phyloP scores from a whole-genome alignment of 2,113 vertebrate species.

The Myiagra hebetior region DNA sequence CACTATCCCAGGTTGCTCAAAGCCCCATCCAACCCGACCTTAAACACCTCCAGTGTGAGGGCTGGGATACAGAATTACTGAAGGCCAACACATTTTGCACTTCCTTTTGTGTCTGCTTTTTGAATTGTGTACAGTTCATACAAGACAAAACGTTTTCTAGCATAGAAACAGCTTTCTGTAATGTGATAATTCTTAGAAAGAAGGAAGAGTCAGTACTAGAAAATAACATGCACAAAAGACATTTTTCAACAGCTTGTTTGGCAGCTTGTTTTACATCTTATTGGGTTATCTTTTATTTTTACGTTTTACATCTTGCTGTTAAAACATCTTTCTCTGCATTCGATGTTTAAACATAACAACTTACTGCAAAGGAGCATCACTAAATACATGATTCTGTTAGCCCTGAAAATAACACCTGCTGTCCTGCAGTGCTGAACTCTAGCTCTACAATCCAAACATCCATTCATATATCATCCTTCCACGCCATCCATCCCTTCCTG shows the following conservation, averaged over 20 bases:
- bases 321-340: neutral
- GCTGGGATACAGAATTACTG: neutral
- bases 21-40: neutral
- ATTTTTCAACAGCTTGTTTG: neutral
- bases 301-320: neutral
- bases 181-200: fast-evolving
- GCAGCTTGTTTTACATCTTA: constrained; percentile 18
- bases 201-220: neutral
- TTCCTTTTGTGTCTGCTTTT: neutral
- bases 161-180: neutral
- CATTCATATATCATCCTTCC: neutral
- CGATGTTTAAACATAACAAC: neutral
- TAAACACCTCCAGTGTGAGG: neutral
- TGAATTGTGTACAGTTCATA: neutral
- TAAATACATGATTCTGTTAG: fast-evolving
- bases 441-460: fast-evolving
- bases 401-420: neutral
- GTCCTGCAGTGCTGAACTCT: neutral
- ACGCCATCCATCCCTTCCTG: neutral
- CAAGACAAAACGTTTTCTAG: neutral
- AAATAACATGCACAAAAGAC: neutral
- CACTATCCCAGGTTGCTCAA: neutral
- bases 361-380: neutral
- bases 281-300: neutral
- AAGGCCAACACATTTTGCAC: neutral